These are phyloP conservation scores for Fistularia tabacaria DNA, from an alignment of 2,797 vertebrate genomes.

Conservation along the genomic window DNA sequence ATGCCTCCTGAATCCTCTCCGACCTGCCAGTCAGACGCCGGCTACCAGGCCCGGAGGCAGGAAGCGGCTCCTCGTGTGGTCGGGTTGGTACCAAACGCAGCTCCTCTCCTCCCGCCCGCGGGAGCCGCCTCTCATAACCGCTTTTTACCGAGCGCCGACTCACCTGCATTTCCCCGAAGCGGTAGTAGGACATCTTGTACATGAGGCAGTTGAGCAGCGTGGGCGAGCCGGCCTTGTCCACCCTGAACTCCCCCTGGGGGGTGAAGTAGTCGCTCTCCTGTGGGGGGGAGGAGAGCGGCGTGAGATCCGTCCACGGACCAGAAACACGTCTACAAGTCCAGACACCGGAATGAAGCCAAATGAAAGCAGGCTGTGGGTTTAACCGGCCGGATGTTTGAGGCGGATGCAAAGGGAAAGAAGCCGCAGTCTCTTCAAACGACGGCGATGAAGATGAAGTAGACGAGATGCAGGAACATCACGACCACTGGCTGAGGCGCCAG, in stretches of 20 bases:
- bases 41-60: slow-evolving; percentile 29
- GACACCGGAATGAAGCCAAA: too few species aligned
- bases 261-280: slow-evolving; percentile 99
- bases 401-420: too few species aligned
- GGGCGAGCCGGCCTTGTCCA: slow-evolving; percentile 97
- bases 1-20: slow-evolving; percentile 35
- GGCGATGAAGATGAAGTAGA: too few species aligned
- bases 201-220: slow-evolving; percentile 98
- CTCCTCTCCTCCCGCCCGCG: too few species aligned
- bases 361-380: too few species aligned
- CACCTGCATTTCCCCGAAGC: slow-evolving; percentile 99
- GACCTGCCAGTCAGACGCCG: slow-evolving; percentile 22
- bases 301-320: too few species aligned
- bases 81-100: slow-evolving; percentile 13
- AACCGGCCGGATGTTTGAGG: too few species aligned
- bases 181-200: slow-evolving; percentile 99
- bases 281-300: slow-evolving; percentile 17
- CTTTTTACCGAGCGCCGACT: slow-evolving; percentile 12
- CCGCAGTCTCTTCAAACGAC: too few species aligned
- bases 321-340: too few species aligned
- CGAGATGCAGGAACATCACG: too few species aligned
- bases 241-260: slow-evolving; percentile 96
- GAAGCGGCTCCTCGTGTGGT: slow-evolving; percentile 19
- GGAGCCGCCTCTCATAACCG: too few species aligned
- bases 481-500: too few species aligned